Percentiles rank a stretch among this genome's conserved stretches.
Evolutionary conservation across 2,888 invertebrate species (phyloP).

Genomic region (Cremastinae sp.): DNA sequence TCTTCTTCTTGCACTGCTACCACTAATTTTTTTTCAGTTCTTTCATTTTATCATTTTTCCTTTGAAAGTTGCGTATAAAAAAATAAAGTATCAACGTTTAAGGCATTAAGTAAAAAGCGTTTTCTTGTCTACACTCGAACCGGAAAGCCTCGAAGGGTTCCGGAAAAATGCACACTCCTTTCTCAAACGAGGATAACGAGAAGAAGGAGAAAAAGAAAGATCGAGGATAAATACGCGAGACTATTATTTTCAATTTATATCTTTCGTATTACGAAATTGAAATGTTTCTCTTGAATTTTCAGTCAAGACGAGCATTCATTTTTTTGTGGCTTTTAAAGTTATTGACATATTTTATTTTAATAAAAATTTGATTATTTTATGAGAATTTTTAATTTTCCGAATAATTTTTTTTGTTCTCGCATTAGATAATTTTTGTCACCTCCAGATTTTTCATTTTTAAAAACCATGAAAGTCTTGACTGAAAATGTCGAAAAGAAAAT

Average conservation of each 20-base stretch:
- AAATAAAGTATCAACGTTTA: slow-evolving; percentile 59
- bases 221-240: slow-evolving; percentile 29
- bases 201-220: slow-evolving; percentile 17
- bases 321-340: no score
- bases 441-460: neutral
- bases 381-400: no score
- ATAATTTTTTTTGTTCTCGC: no score
- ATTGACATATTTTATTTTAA: no score
- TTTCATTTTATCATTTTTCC: slow-evolving; percentile 16
- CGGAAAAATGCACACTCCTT: slow-evolving; percentile 46
- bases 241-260: slow-evolving; percentile 9
- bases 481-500: neutral
- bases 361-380: no score
- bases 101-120: slow-evolving; percentile 59
- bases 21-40: slow-evolving; percentile 30
- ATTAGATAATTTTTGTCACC: no score
- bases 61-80: slow-evolving; percentile 56
- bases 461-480: neutral
- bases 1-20: slow-evolving; percentile 29
- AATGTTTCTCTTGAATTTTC: no score
- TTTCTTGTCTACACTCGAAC: slow-evolving; percentile 51
- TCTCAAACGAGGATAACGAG: slow-evolving; percentile 38
- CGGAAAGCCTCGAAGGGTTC: slow-evolving; percentile 36
- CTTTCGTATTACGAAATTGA: neutral
- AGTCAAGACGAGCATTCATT: no score